Base-by-base conservation (phyloP, 2,113 vertebrate genomes). In the Odocoileus hemionus region DNA sequence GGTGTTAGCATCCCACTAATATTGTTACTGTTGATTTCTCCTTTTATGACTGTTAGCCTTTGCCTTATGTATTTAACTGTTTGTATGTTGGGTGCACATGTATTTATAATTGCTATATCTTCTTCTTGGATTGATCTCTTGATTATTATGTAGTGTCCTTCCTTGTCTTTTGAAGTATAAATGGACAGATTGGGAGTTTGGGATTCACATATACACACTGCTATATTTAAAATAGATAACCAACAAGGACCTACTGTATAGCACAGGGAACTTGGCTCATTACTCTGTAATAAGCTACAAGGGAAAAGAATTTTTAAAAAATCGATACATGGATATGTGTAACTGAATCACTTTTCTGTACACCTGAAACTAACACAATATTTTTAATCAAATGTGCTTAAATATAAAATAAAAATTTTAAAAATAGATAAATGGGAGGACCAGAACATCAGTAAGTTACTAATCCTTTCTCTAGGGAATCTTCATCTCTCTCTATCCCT, bases 1-100 rank as follows among this genome's bases (percentile, higher is more conserved):
- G 39, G 0, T 43, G 74, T 28, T 45, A 45, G 39, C 0, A 0
- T 78, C 25, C 39, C 74, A 45, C 25, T 45, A 78, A 28, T 45
- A 78, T 78, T 43, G 39, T 45, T 78, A 78, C 74, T 16, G 39
- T 45, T 45, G 25, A 78, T 16, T 78, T 78, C 25, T 78, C 25
- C 70, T 45, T 28, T 78, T 28, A 78, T 78, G 26, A 28, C 74
- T 28, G 13, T 45, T 45, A 28, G 13, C 2, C 1, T 45, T 78
- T 78, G 39, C 74, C 74, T 78, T 45, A 76, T 76, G 39, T 76
- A 43, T 76, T 76, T 25, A 78, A 78, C 6, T 78, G 13, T 28
- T 78, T 28, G 39, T 45, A 45, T 78, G 25, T 45, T 45, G 21
- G 39, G 39, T 78, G 14, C 13, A 16, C 39, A 28, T 45, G 45